Evolutionary conservation across 2,113 vertebrate species (phyloP).

Genomic region (Neolamprologus longior): DNA sequence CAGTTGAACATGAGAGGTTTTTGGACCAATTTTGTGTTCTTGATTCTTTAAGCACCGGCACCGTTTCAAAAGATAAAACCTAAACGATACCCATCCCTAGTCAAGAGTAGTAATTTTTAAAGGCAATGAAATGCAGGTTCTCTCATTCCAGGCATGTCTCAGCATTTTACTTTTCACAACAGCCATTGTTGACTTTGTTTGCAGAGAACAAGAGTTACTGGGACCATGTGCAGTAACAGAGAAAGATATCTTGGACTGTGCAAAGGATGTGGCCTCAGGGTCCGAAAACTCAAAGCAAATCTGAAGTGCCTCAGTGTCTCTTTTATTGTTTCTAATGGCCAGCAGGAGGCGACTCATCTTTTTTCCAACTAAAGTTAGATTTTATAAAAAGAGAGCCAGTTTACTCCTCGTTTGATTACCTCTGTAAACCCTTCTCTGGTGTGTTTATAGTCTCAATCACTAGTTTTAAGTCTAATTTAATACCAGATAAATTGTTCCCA

Average conservation of each 20-base stretch:
- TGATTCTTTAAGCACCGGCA: too few relatives aligned
- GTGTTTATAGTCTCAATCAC: background rate
- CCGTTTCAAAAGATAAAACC: too few relatives aligned
- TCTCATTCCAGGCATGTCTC: background rate
- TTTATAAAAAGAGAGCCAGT: background rate
- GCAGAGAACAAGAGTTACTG: background rate
- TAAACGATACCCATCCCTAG: background rate
- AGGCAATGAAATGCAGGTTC: background rate
- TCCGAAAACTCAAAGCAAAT: background rate
- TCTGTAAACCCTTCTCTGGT: background rate
- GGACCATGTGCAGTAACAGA: background rate
- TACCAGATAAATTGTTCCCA: too few relatives aligned
- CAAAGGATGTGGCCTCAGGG: background rate
- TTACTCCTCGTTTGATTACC: background rate
- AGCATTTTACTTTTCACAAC: background rate
- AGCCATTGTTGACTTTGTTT: background rate
- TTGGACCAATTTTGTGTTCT: too few relatives aligned
- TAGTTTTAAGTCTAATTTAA: background rate
- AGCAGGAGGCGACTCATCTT: fast-evolving
- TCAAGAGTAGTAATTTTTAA: background rate
- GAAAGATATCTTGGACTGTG: background rate
- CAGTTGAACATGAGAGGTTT: too few relatives aligned
- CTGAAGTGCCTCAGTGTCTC: background rate
- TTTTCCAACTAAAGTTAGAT: background rate
- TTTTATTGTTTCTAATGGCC: background rate